These are phyloP conservation scores for Phalacrocorax brasilianus DNA, from an alignment of 2,113 vertebrate species.

Conservation along the genomic window DNA sequence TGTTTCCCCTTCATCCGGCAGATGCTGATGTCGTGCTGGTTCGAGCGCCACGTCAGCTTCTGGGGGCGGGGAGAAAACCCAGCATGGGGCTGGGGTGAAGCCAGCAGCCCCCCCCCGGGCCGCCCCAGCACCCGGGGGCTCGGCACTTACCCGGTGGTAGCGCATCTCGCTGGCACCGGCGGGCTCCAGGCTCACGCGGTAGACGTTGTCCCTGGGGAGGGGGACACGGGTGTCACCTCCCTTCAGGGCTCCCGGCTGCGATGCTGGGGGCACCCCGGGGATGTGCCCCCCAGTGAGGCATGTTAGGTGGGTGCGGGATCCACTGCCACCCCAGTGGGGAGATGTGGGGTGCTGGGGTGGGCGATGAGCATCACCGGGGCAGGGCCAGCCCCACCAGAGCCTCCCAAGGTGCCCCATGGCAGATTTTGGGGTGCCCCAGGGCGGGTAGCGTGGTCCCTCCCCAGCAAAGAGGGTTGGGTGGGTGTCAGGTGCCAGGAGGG, in stretches of 20 bases:
- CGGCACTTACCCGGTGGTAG: conserved; percentile 86
- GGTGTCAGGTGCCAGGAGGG: background rate
- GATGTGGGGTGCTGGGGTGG: background rate
- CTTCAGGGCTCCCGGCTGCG: rapidly evolving
- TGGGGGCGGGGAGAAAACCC: conserved; percentile 16
- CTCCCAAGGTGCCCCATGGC: background rate
- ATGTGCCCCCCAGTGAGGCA: rapidly evolving
- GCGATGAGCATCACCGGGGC: rapidly evolving
- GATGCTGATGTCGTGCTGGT: conserved; percentile 92
- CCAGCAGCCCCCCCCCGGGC: background rate
- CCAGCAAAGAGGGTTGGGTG: background rate
- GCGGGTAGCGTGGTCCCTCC: background rate
- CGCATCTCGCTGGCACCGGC: conserved; percentile 82
- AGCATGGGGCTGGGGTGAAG: background rate
- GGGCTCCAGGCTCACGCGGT: conserved; percentile 89
- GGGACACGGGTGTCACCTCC: background rate
- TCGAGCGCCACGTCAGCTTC: conserved; percentile 94
- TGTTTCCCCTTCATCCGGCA: conserved; percentile 97
- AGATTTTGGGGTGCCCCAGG: background rate
- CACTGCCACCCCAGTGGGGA: rapidly evolving
- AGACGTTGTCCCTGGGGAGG: conserved; percentile 86
- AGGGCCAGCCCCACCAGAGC: no score
- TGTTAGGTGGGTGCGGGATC: background rate
- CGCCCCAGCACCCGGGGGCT: rapidly evolving
- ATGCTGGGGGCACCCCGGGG: background rate